Evolutionary conservation across 2,797 vertebrate genomes (phyloP).

Genomic region (Kryptolebias ocellatus): DNA sequence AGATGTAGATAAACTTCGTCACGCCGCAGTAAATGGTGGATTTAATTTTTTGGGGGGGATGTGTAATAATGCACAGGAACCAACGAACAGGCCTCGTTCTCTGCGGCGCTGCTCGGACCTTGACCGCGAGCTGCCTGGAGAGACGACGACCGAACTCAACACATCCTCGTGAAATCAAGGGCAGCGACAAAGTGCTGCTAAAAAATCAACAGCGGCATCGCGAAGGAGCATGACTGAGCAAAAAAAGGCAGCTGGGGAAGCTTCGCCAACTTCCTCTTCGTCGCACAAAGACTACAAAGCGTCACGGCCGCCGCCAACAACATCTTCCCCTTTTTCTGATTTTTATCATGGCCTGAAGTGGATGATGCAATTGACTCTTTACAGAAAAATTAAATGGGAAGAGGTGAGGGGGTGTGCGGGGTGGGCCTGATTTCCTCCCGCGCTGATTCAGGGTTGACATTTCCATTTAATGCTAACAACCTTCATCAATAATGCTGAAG

Average conservation of each 20-base stretch:
- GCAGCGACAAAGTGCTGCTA: slow-evolving; percentile 26
- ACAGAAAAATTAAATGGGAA: not conserved
- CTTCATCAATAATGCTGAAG: slow-evolving; percentile 78
- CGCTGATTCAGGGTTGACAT: slow-evolving; percentile 48
- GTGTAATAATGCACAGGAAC: slow-evolving; percentile 11
- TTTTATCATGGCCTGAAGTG: slow-evolving; percentile 13
- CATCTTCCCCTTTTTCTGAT: slow-evolving; percentile 28
- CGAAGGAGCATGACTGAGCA: slow-evolving; percentile 46
- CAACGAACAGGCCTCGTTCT: slow-evolving; percentile 19
- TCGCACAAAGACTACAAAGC: slow-evolving; percentile 34
- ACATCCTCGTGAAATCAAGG: slow-evolving; percentile 28
- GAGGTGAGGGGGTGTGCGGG: not conserved
- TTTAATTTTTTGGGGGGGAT: not conserved
- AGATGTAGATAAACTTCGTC: not conserved
- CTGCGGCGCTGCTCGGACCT: slow-evolving; percentile 18
- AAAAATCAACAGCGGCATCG: slow-evolving; percentile 31
- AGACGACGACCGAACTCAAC: slow-evolving; percentile 10
- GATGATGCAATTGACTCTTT: slow-evolving; percentile 20
- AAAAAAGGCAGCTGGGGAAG: slow-evolving; percentile 44
- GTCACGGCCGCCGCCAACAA: slow-evolving; percentile 16
- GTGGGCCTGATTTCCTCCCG: slow-evolving; percentile 35
- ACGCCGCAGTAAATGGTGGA: not conserved
- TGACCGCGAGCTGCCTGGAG: slow-evolving; percentile 7
- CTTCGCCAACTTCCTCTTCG: slow-evolving; percentile 29
- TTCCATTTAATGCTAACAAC: slow-evolving; percentile 71